Evolutionary conservation across 1,140 invertebrate species (phyloP).

Genomic region (Drosophila bocki): DNA sequence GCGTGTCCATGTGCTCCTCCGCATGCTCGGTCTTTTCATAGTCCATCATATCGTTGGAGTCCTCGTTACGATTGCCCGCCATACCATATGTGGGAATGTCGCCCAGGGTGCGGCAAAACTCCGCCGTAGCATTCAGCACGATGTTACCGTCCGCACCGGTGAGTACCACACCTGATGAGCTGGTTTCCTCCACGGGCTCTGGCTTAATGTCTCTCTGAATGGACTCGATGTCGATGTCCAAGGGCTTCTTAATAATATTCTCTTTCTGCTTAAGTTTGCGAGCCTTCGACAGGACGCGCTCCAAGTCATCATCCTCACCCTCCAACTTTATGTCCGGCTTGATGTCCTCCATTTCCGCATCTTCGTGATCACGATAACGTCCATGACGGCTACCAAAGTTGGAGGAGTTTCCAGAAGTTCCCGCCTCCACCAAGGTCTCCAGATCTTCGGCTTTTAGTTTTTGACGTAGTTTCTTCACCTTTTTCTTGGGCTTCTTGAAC

Average conservation of each 20-base stretch:
- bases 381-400: slow-evolving; percentile 86
- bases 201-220: slow-evolving; percentile 85
- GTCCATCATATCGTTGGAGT: slow-evolving; percentile 91
- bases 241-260: slow-evolving; percentile 84
- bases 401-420: slow-evolving; percentile 77
- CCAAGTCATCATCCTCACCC: slow-evolving; percentile 88
- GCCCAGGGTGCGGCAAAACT: slow-evolving; percentile 98
- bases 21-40: slow-evolving; percentile 66
- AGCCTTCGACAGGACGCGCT: slow-evolving; percentile 91
- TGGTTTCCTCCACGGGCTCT: slow-evolving; percentile 82
- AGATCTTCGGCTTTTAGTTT: slow-evolving; percentile 88
- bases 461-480: slow-evolving; percentile 87
- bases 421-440: slow-evolving; percentile 68
- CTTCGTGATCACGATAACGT: slow-evolving; percentile 74
- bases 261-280: slow-evolving; percentile 89
- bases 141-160: slow-evolving; percentile 87
- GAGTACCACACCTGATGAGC: slow-evolving; percentile 17
- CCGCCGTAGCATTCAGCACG: slow-evolving; percentile 96
- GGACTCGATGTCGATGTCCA: slow-evolving; percentile 83
- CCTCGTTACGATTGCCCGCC: slow-evolving; percentile 94
- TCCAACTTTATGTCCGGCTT: slow-evolving; percentile 88
- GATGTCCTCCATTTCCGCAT: slow-evolving; percentile 84
- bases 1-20: slow-evolving; percentile 65
- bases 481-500: slow-evolving; percentile 98
- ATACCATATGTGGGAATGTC: slow-evolving; percentile 97